Conservation (phyloP, 1,140 invertebrate species). For the Habropoda laboriosa region DNA sequence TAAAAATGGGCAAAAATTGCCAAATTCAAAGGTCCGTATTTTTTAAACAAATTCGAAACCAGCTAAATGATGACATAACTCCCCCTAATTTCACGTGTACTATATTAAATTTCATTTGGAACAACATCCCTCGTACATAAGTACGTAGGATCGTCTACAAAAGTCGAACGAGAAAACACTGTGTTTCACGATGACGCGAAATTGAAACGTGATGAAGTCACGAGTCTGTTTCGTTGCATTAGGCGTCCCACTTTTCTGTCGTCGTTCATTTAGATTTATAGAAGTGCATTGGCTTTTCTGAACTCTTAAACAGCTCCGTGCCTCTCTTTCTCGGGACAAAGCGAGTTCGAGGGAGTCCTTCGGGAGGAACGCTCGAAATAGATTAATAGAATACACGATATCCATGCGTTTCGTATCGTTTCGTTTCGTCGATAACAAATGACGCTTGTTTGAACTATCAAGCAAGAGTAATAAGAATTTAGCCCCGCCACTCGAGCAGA, state of each 20-base stretch:
- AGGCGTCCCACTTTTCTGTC: constrained; percentile 24
- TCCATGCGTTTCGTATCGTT: not conserved
- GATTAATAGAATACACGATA: constrained; percentile 18
- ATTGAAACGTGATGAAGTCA: constrained; percentile 33
- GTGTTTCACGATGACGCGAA: not conserved
- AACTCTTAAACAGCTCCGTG: constrained; percentile 24
- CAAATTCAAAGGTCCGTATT: too few relatives aligned
- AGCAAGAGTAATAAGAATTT: constrained; percentile 26
- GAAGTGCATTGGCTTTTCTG: constrained; percentile 18
- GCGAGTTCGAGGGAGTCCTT: not conserved
- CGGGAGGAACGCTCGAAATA: not conserved
- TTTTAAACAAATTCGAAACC: too few relatives aligned
- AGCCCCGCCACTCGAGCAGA: not conserved
- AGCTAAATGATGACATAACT: too few relatives aligned
- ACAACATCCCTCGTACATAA: too few relatives aligned
- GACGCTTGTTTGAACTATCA: constrained; percentile 9
- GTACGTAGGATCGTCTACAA: not conserved
- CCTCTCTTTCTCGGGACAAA: not conserved
- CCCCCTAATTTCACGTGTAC: too few relatives aligned
- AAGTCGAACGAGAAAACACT: not conserved
- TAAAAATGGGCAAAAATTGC: too few relatives aligned
- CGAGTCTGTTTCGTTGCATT: constrained; percentile 21
- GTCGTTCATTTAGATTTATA: constrained; percentile 46
- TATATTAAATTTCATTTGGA: too few relatives aligned
- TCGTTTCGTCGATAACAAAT: not conserved